Percentiles rank a stretch among this genome's conserved stretches.
Conservation (phyloP, 2,113 vertebrate species). For the Psophia crepitans region DNA sequence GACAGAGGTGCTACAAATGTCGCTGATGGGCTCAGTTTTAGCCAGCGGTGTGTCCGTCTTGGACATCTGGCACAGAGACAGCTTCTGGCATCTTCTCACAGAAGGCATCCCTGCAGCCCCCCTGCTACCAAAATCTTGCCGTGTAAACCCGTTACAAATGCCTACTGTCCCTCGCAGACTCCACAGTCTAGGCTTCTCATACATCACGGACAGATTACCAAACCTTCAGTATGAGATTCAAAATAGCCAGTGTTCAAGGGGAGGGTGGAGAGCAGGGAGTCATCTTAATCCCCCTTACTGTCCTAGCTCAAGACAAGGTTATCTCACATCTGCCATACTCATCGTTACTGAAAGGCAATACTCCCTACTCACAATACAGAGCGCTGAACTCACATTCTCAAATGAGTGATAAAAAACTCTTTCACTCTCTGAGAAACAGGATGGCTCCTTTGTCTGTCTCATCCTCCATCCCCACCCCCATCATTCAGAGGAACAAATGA, state of each 20-base stretch:
- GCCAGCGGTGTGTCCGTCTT: neutral
- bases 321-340: neutral
- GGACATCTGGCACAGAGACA: neutral
- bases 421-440: neutral
- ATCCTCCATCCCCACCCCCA: neutral
- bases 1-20: neutral
- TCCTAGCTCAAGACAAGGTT: neutral
- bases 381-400: neutral
- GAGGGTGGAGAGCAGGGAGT: neutral
- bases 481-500: neutral
- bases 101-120: neutral
- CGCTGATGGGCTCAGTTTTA: neutral
- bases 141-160: neutral
- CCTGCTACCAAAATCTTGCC: neutral
- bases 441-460: neutral
- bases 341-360: neutral
- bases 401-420: neutral
- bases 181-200: neutral
- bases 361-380: neutral
- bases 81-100: neutral
- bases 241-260: neutral
- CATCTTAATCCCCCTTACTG: neutral
- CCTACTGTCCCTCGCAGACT: neutral
- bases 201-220: neutral
- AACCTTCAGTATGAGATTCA: neutral